Base-by-base conservation (phyloP, 2,888 invertebrate species). In the Cremastinae sp. region DNA sequence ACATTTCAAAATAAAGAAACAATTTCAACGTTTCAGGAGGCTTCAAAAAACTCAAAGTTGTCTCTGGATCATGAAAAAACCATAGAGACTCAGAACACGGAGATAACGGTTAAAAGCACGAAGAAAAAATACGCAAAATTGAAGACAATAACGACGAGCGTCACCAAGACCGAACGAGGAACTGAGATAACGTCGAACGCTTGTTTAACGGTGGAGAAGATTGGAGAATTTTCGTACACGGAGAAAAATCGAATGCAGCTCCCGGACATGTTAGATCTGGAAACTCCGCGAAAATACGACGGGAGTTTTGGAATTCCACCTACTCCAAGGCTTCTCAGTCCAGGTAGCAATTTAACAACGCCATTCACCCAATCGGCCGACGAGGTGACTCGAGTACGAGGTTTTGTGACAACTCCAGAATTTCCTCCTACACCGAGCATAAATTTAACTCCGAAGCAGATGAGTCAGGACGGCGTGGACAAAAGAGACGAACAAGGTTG, bases 381-480 rank as follows among this genome's bases (percentile, higher is more conserved):
- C 0, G 84, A 88, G 7, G 81, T 83, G 0, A 78, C 74, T 0
- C 87, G 83, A 56, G 78, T 89, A 37, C 83, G 81, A n/a, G 82
- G 84, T 12, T 85, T 86, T 10, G 83, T 88, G 4, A 75, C 81
- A 1, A 89, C 90, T 0, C 89, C 89, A 0, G 89, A 88, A 41
- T 87, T 88, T 47, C 89, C 90, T 0, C 83, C 81, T 0, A 90
- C 90, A 0, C 90, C 90, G 1, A 82, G 84, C 12, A 84, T 89
- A n/a, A 78, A 82, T 2, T 43, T 88, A 3, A 89, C 89, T 0
- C 89, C 89, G 0, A 83, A 83, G 22, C 82, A 83, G 12, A 71
- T 69, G 0, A 73, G 79, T 3, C 83, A 85, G 47, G 82, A 75
- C 2, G 81, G 72, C 0, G 51, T 28, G 0, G 70, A 73, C n/a